Evolutionary conservation across 2,113 vertebrate species (phyloP).

Genomic region (Zosterops hypoxanthus): DNA sequence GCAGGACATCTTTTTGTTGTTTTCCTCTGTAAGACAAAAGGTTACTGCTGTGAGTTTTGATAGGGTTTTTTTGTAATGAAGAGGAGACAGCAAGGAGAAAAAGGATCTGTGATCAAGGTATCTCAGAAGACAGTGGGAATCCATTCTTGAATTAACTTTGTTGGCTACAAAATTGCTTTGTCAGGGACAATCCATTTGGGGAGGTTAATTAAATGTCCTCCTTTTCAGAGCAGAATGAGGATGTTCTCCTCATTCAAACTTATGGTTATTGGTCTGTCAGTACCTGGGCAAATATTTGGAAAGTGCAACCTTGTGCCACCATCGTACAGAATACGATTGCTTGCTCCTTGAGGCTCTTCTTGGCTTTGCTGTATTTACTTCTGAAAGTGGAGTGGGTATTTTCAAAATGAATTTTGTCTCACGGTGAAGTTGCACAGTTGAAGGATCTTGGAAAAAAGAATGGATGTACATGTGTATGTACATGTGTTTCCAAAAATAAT

Average conservation of each 20-base stretch:
- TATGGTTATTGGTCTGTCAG: background rate
- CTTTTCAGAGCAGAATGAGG: background rate
- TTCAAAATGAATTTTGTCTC: background rate
- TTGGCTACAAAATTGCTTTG: constrained; percentile 46
- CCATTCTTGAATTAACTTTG: constrained; percentile 37
- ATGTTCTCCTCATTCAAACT: constrained; percentile 7
- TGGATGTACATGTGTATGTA: background rate
- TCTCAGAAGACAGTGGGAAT: constrained; percentile 21
- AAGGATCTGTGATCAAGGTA: background rate
- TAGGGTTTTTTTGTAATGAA: background rate
- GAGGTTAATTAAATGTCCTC: constrained; percentile 54
- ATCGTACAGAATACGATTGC: background rate
- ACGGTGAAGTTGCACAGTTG: background rate
- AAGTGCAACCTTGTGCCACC: background rate
- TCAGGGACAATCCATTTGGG: constrained; percentile 36
- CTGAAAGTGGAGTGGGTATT: background rate
- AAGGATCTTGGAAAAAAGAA: background rate
- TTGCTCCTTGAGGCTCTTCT: background rate
- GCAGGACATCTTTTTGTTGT: background rate
- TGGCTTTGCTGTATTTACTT: background rate
- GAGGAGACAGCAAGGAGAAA: background rate
- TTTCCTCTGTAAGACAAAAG: background rate
- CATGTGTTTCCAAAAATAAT: background rate
- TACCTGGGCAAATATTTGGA: constrained; percentile 6
- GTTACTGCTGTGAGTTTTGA: background rate